Conservation (phyloP, 1,140 invertebrate species). For the Dinoponera quadriceps region DNA sequence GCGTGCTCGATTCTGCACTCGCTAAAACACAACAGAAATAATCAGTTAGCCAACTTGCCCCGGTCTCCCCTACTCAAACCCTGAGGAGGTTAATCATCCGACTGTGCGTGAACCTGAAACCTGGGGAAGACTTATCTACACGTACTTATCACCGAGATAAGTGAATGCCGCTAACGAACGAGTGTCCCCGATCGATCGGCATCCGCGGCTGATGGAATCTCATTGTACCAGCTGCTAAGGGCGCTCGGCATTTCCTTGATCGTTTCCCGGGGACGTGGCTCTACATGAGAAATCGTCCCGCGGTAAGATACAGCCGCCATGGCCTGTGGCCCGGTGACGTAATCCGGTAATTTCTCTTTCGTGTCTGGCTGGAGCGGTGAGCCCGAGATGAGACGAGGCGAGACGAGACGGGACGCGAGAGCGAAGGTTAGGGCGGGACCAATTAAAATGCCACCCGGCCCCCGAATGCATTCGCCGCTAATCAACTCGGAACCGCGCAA, state of each 20-base stretch:
- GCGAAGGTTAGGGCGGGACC: constrained; percentile 50
- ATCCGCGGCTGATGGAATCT: constrained; percentile 15
- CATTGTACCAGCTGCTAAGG: constrained; percentile 51
- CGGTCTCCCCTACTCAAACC: no score
- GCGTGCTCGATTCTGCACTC: no score
- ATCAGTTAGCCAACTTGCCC: no score
- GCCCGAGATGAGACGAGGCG: constrained; percentile 5
- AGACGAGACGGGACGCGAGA: constrained; percentile 3
- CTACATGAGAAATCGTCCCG: constrained; percentile 36
- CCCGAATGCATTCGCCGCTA: constrained; percentile 49
- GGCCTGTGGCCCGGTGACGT: constrained; percentile 22
- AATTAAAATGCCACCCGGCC: constrained; percentile 61
- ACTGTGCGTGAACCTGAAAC: no score
- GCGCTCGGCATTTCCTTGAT: background rate
- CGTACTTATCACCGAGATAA: background rate
- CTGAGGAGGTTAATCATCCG: no score
- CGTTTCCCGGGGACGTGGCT: constrained; percentile 12
- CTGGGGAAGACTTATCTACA: background rate
- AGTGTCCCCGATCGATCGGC: background rate
- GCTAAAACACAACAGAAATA: no score
- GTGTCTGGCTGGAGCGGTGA: constrained; percentile 14
- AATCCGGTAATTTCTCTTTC: constrained; percentile 69
- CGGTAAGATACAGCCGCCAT: constrained; percentile 34
- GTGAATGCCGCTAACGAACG: background rate
- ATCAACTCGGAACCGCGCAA: constrained; percentile 64